A percentile compares a stretch with the other conserved stretches of the same genome.
phyloP scores from a whole-genome alignment of 2,113 vertebrate genomes.

The Onychostruthus taczanowskii region DNA sequence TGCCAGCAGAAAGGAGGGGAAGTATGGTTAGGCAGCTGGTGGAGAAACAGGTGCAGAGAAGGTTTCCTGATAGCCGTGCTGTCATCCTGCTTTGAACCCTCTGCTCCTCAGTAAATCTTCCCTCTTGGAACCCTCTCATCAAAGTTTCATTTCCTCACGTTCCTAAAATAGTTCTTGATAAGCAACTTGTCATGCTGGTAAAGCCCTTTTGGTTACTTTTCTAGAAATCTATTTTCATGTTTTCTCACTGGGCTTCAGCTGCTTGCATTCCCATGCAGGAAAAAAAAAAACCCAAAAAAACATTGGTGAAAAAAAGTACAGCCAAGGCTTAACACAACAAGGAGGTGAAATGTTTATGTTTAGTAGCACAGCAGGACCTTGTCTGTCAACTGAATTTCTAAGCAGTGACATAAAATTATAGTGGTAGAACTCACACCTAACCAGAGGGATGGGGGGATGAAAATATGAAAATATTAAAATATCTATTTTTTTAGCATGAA shows the following conservation, averaged over 20 bases:
- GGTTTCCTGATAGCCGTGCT: constrained; percentile 11
- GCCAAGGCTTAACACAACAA: neutral
- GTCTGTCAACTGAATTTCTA: constrained; percentile 14
- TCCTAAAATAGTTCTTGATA: constrained; percentile 52
- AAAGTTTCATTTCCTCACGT: constrained; percentile 48
- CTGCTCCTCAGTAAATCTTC: constrained; percentile 57
- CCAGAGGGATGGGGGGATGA: neutral
- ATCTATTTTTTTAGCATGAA: neutral
- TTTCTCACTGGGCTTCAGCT: constrained; percentile 48
- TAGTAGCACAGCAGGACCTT: constrained; percentile 21
- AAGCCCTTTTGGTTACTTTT: constrained; percentile 43
- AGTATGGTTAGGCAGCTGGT: constrained; percentile 18
- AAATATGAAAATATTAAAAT: neutral
- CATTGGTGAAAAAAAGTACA: neutral
- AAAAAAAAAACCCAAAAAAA: neutral
- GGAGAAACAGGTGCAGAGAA: constrained; percentile 59
- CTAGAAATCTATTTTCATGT: constrained; percentile 55
- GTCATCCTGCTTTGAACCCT: constrained; percentile 54
- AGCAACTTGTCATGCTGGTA: constrained; percentile 24
- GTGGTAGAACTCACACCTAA: neutral
- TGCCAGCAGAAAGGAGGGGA: constrained; percentile 40
- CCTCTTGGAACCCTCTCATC: constrained; percentile 39
- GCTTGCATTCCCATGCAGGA: neutral
- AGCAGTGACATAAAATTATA: neutral
- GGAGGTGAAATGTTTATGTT: neutral